These are phyloP conservation scores for Dendronephthya gigantea DNA, from an alignment of 64 coral and sea anemone species.

Conservation along the genomic window DNA sequence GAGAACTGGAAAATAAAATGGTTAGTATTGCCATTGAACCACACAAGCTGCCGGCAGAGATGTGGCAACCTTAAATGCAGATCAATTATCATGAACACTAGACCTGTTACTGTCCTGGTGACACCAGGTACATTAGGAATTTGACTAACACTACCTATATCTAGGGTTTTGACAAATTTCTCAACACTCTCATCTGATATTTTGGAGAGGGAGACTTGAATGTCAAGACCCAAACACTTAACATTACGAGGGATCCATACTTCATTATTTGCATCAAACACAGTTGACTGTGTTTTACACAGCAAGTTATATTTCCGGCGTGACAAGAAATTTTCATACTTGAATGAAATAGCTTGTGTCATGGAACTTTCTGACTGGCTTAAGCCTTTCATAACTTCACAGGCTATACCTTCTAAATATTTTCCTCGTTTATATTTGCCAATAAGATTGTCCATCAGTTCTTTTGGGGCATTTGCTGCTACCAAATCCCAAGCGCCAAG, in stretches of 20 bases:
- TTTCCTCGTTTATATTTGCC: conserved; percentile 12
- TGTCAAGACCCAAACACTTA: not conserved
- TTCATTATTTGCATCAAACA: not conserved
- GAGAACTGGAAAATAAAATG: too few relatives aligned
- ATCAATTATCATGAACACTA: not conserved
- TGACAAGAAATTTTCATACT: conserved; percentile 25
- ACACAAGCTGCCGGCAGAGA: not conserved
- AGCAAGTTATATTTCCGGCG: not conserved
- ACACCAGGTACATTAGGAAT: not conserved
- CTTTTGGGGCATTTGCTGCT: conserved; percentile 27
- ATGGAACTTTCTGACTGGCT: conserved; percentile 20
- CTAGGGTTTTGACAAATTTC: conserved; percentile 29
- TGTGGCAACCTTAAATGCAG: not conserved
- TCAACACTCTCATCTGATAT: conserved; percentile 20
- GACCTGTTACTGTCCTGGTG: not conserved
- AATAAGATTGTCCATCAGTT: conserved; percentile 17
- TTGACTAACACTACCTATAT: conserved; percentile 2
- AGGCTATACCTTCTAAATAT: conserved; percentile 21
- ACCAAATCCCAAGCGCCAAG: conserved; percentile 35
- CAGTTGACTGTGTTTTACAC: not conserved
- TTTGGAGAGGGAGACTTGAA: not conserved
- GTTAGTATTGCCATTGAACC: conserved; percentile 10
- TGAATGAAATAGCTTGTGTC: conserved; percentile 22
- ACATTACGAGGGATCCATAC: not conserved
- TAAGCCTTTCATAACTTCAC: not conserved